phyloP scores from a whole-genome alignment of 2,888 invertebrate genomes.

The Acrobasis repandana region DNA sequence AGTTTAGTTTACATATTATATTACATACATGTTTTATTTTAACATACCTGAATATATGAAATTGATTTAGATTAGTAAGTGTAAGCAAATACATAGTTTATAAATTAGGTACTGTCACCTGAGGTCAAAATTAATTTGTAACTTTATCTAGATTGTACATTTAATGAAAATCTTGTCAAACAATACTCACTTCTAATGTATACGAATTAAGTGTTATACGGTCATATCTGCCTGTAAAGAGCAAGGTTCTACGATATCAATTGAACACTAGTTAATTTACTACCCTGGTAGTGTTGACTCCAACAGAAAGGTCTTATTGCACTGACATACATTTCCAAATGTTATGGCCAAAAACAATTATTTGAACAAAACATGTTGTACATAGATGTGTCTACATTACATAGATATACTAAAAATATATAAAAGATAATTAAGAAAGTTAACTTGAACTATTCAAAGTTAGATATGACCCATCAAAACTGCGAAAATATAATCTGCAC shows the following conservation, averaged over 20 bases:
- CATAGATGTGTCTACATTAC: too few relatives aligned
- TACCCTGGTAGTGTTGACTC: background rate
- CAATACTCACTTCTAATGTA: conserved; percentile 12
- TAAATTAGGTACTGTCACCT: background rate
- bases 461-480: too few relatives aligned
- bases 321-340: background rate
- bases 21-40: too few relatives aligned
- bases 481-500: too few relatives aligned
- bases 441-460: too few relatives aligned
- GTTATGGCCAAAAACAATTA: too few relatives aligned
- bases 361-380: too few relatives aligned
- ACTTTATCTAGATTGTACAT: conserved; percentile 5
- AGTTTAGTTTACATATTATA: too few relatives aligned
- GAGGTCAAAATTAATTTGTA: conserved; percentile 13
- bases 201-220: background rate
- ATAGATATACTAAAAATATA: too few relatives aligned
- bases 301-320: background rate
- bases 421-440: too few relatives aligned
- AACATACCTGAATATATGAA: too few relatives aligned
- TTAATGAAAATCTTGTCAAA: conserved; percentile 5
- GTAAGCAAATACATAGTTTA: background rate
- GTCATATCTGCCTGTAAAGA: background rate
- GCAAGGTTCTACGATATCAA: conserved; percentile 14
- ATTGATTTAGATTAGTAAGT: background rate
- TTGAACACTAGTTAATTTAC: conserved; percentile 6